Base-by-base conservation (phyloP, 2,888 invertebrate genomes). In the Coenonympha arcania region DNA sequence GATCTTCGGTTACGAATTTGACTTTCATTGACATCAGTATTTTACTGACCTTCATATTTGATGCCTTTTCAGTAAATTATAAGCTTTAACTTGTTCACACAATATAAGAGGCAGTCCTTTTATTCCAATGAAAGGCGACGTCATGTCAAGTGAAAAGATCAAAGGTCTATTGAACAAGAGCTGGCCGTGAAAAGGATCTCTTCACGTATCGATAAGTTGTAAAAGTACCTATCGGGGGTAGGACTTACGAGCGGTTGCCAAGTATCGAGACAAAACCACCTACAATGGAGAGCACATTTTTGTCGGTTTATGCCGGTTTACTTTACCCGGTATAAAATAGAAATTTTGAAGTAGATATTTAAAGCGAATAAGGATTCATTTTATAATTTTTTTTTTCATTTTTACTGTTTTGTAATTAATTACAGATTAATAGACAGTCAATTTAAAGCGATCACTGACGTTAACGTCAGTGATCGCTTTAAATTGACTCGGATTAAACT, bases 131-230 rank as follows among this genome's bases (percentile, higher is more conserved):
- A 44, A 44, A 44, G 24, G 40, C 46, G 28, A 30, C 46, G 50
- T 45, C 50, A 46, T 42, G 46, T 52, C 44, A 50, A 46, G 41
- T 46, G 44, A 26, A 53, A 53, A 53, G 53, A 53, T 53, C 50
- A 53, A 53, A 53, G 46, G 45, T 46, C 37, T 24, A 46, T 49
- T 50, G 46, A 50, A 49, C 20, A 44, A 24, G 26, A 30, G 19
- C 37, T 42, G 24, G 30, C 26, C 49, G 26, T 53, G 26, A 48
- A 53, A 46, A 31, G 37, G 33, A 39, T 46, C 50, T 28, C 45
- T 53, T 46, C 42, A 19, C 20, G 26, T 50, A 49, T 48, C 49
- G 37, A 45, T 42, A 49, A 15, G 22, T 39, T 39, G 24, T 24
- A 39, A 34, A 30, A 34, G 44, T 44, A 44, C 15, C 18, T 15